phyloP scores from a whole-genome alignment of 1,140 invertebrate genomes.

The Drosophila ogumai region DNA sequence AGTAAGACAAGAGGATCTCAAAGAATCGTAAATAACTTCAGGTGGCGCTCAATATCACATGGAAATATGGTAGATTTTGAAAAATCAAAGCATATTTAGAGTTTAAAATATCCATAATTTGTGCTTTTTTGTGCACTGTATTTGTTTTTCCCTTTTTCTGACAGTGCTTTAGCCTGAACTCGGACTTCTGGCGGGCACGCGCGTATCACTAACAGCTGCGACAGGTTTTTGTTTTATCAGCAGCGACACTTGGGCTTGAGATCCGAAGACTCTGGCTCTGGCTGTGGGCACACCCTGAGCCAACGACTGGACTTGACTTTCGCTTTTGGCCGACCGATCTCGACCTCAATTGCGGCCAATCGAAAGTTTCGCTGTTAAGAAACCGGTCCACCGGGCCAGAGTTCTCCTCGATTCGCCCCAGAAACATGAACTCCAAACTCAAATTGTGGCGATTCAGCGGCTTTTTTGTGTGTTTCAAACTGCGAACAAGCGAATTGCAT shows the following conservation, averaged over 20 bases:
- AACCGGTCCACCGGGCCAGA: constrained; percentile 59
- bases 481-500: constrained; percentile 43
- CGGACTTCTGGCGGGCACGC: constrained; percentile 4
- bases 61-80: too few species aligned
- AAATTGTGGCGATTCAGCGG: constrained; percentile 33
- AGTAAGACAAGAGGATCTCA: too few species aligned
- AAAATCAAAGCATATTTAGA: too few species aligned
- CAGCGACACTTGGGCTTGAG: background rate
- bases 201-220: constrained; percentile 24
- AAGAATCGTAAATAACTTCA: too few species aligned
- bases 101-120: too few species aligned
- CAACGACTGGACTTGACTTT: constrained; percentile 48
- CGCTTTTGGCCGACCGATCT: constrained; percentile 47
- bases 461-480: constrained; percentile 12
- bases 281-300: constrained; percentile 23
- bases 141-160: too few species aligned
- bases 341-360: constrained; percentile 56
- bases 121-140: too few species aligned
- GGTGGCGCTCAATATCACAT: too few species aligned
- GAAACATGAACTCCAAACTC: constrained; percentile 24
- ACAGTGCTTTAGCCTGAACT: background rate
- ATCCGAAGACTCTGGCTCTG: background rate
- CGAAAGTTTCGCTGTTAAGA: constrained; percentile 57
- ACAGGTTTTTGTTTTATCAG: constrained; percentile 30
- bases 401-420: constrained; percentile 15